phyloP scores from a whole-genome alignment of 2,888 invertebrate species.

The Sceliomorpha sp. region DNA sequence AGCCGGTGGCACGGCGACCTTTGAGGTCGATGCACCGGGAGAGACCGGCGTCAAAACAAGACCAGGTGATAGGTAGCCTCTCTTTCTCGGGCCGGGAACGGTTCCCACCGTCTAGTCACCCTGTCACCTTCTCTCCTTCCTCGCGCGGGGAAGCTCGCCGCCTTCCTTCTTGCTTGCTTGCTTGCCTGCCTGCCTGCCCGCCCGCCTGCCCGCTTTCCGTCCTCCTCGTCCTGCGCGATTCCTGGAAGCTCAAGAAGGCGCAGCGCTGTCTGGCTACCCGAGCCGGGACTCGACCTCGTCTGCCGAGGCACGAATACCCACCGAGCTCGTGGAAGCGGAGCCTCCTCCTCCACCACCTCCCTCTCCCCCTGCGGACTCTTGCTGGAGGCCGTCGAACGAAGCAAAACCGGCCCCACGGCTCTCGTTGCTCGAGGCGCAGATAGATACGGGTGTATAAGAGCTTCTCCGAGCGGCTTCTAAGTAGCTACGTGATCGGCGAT shows the following conservation, averaged over 20 bases:
- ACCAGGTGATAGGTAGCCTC: slow-evolving; percentile 64
- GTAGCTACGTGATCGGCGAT: slow-evolving; percentile 80
- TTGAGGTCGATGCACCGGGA: slow-evolving; percentile 79
- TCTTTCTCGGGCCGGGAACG: slow-evolving; percentile 62
- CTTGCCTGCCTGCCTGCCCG: too few species aligned
- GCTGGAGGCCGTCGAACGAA: slow-evolving; percentile 59
- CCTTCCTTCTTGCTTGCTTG: slow-evolving; percentile 51
- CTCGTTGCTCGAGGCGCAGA: slow-evolving; percentile 53
- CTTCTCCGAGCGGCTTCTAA: slow-evolving; percentile 72
- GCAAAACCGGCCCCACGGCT: slow-evolving; percentile 72
- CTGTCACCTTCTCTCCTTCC: slow-evolving; percentile 56
- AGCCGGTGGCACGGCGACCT: slow-evolving; percentile 72
- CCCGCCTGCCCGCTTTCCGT: too few species aligned
- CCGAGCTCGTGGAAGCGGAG: slow-evolving; percentile 40
- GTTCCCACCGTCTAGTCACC: slow-evolving; percentile 79
- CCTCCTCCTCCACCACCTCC: slow-evolving; percentile 9
- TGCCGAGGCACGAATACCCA: slow-evolving; percentile 62
- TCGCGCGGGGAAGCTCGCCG: slow-evolving; percentile 28
- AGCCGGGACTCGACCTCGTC: slow-evolving; percentile 66
- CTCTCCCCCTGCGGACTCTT: too few species aligned
- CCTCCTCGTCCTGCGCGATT: slow-evolving; percentile 54
- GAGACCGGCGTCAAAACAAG: slow-evolving; percentile 75
- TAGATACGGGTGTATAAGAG: slow-evolving; percentile 62
- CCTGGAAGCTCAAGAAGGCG: slow-evolving; percentile 70
- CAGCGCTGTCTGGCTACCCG: slow-evolving; percentile 72